Conservation (phyloP, 2,113 vertebrate species). For the Caloenas nicobarica region DNA sequence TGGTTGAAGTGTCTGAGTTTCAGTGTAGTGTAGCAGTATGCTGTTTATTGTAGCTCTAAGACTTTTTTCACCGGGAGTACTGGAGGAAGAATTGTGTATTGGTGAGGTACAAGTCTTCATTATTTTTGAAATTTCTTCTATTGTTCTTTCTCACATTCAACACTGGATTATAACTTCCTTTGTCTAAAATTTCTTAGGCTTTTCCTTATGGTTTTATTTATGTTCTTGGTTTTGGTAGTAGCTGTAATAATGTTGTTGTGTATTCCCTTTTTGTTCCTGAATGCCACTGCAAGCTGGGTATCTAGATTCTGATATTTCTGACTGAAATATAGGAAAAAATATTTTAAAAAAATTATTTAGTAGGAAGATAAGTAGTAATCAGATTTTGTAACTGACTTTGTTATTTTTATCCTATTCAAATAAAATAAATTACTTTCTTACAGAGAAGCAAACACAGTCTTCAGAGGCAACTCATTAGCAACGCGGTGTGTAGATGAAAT, state of each 20-base stretch:
- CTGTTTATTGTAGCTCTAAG: background rate
- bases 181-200: background rate
- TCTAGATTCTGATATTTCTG: background rate
- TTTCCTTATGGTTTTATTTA: background rate
- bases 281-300: background rate
- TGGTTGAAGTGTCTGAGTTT: background rate
- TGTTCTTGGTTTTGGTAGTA: background rate
- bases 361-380: background rate
- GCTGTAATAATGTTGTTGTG: background rate
- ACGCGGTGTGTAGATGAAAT: constrained; percentile 97
- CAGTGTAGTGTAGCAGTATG: background rate
- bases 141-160: background rate
- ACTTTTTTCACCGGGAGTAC: background rate
- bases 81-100: background rate
- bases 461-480: constrained; percentile 93
- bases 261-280: background rate
- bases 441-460: constrained; percentile 97
- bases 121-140: background rate
- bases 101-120: background rate
- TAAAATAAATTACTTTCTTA: constrained; percentile 32
- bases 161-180: background rate
- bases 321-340: background rate
- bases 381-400: background rate
- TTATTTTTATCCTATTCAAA: background rate
- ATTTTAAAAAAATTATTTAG: background rate